These are phyloP conservation scores for Habrosyne pyritoides DNA, from an alignment of 2,888 invertebrate genomes.

Conservation along the genomic window DNA sequence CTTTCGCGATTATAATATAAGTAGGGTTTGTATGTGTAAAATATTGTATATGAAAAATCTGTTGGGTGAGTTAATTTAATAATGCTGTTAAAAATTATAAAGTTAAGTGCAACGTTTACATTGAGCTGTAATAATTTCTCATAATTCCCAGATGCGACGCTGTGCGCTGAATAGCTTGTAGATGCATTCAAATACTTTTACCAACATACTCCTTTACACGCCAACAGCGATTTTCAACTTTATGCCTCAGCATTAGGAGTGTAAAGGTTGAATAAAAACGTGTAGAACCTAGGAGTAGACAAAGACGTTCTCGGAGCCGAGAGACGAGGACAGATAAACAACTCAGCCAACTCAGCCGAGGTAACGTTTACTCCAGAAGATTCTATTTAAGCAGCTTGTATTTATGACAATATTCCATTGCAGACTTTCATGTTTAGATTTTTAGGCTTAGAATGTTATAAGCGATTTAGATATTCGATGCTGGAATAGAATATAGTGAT, in stretches of 20 bases:
- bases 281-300: conserved; percentile 12
- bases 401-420: background rate
- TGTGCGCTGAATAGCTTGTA: conserved; percentile 19
- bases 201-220: conserved; percentile 7
- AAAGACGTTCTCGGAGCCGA: conserved; percentile 33
- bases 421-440: background rate
- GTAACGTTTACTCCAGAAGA: background rate
- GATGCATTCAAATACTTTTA: conserved; percentile 27
- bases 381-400: background rate
- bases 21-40: too few relatives aligned
- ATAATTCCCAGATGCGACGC: conserved; percentile 11
- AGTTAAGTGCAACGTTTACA: background rate
- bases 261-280: background rate
- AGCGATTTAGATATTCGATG: too few relatives aligned
- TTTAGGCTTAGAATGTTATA: background rate
- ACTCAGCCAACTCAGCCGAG: conserved; percentile 11
- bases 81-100: background rate
- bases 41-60: too few relatives aligned
- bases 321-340: conserved; percentile 31
- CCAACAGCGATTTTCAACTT: conserved; percentile 16
- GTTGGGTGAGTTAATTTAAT: too few relatives aligned
- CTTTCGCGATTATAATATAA: too few relatives aligned
- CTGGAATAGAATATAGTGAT: too few relatives aligned
- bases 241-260: conserved; percentile 6
- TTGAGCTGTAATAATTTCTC: background rate